These are phyloP conservation scores for Eulacestoma nigropectus DNA, from an alignment of 2,113 vertebrate genomes.

Conservation along the genomic window DNA sequence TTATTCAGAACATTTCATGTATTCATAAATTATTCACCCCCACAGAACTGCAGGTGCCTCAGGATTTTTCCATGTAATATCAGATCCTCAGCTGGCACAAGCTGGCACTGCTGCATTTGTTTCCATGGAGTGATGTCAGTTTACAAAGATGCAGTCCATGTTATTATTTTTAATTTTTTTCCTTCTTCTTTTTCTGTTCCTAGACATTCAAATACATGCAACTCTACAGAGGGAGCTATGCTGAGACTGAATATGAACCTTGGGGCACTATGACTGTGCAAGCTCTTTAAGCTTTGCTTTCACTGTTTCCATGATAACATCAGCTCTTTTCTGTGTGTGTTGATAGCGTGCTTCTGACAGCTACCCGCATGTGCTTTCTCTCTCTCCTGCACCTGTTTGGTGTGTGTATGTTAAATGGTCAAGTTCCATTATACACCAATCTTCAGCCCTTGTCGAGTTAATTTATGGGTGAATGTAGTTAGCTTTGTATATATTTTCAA, in stretches of 20 bases:
- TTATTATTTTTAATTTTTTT: neutral
- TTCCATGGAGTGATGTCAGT: neutral
- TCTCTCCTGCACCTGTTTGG: neutral
- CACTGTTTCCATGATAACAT: neutral
- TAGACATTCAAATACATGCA: neutral
- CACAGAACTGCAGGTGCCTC: conserved; percentile 45
- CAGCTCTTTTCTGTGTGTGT: neutral
- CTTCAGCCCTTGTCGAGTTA: neutral
- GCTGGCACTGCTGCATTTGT: neutral
- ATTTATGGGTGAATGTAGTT: neutral
- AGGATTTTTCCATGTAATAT: conserved; percentile 24
- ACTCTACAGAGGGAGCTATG: neutral
- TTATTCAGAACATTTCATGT: conserved; percentile 26
- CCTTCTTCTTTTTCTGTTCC: neutral
- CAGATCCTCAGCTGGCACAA: conserved; percentile 32
- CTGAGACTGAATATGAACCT: neutral
- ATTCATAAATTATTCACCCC: conserved; percentile 52
- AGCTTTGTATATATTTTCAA: neutral
- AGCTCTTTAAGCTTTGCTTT: neutral
- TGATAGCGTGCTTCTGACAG: neutral
- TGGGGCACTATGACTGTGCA: neutral
- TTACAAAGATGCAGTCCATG: neutral
- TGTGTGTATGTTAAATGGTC: neutral
- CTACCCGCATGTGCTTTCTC: neutral
- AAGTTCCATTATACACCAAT: neutral